Conservation (phyloP, 2,113 vertebrate genomes). For the Nannospalax galili region DNA sequence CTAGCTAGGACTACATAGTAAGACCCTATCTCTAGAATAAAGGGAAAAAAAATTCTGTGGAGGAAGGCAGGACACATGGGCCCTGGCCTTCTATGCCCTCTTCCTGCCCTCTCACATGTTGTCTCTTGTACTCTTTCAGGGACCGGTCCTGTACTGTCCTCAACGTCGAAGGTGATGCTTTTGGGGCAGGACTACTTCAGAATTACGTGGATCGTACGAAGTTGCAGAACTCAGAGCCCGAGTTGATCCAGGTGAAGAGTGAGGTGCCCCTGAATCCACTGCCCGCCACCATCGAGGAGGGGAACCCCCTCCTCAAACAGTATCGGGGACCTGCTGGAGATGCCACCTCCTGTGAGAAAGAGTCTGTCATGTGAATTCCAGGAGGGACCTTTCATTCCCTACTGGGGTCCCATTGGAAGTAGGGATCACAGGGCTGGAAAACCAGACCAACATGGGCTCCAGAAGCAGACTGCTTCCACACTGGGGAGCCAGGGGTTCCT, state of each 20-base stretch:
- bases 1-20: no score
- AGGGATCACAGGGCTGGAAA: not conserved
- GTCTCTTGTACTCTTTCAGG: conserved; percentile 72
- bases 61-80: accelerated
- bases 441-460: not conserved
- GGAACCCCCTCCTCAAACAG: conserved; percentile 86
- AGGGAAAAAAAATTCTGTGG: not conserved
- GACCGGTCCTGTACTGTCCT: conserved; percentile 94
- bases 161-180: conserved; percentile 94
- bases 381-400: not conserved
- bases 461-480: not conserved
- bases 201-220: conserved; percentile 84
- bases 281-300: not conserved
- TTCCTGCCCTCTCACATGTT: not conserved
- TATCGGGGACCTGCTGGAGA: not conserved
- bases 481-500: not conserved
- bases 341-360: conserved; percentile 76
- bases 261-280: not conserved
- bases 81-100: no score
- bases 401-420: not conserved
- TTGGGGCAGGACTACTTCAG: conserved; percentile 92
- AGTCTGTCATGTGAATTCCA: conserved; percentile 87
- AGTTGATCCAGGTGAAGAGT: conserved; percentile 83
- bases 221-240: not conserved
- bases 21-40: not conserved